Base-by-base conservation (phyloP, 2,113 vertebrate genomes). In the Leptodactylus fuscus region DNA sequence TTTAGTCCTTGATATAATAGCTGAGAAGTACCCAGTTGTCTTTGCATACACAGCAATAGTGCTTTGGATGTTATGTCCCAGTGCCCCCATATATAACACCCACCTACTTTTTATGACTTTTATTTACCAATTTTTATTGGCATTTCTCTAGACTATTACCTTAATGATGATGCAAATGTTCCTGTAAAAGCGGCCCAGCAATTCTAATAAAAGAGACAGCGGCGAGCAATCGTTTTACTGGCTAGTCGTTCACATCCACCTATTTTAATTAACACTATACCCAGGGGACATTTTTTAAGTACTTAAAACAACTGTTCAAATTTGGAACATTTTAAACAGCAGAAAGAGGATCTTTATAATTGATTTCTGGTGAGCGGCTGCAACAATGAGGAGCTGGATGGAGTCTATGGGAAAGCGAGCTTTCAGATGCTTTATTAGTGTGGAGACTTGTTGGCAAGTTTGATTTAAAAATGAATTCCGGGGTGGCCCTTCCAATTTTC, bases 201-300 rank as follows among this genome's bases (percentile, higher is more conserved):
- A 85, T 85, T 79, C 58, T 80, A 55, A 78, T 79, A 67, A 85
- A 85, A 85, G 75, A 85, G 77, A 80, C 77, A 80, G 77, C 69
- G 44, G 83, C 34, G 36, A 69, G 76, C 75, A 67, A 79, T 80
- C 49, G 60, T 79, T 79, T 85, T 85, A 78, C 75, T 85, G 73
- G 83, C 75, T 85, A 79, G 62, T 85, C 70, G 83, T 69, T 85
- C 48, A 71, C 48, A 85, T 85, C 75, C 75, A 85, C 75, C 83
- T 80, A 67, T 49, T 85, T 85, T 85, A 85, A 85, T 85, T 85
- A 85, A 85, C 60, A 79, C 32, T 48, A 71, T 70, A 79, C 83
- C 83, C 83, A 79, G 60, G 83, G 83, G 83, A 85, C 83, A 85
- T 85, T 80, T 85, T 79, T 85, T 79, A 79, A 85, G 83, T 85